Conservation (phyloP, 37 sponge, comb jelly and placozoan genomes). For the Trichoplax adhaerens region DNA sequence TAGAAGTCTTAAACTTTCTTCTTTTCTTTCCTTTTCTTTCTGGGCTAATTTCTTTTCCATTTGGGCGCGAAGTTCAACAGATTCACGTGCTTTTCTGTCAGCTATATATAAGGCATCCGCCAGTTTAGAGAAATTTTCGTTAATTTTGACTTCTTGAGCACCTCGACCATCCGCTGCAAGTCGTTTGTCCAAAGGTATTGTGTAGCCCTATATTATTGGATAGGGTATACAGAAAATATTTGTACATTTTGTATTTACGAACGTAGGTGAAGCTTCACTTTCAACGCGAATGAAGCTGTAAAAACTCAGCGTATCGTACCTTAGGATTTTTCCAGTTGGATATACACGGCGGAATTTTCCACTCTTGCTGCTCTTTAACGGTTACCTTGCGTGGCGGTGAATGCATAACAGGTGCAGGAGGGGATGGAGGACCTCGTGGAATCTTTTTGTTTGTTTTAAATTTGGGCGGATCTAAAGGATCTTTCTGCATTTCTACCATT, state of each 20-base stretch:
- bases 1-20: slow-evolving; percentile 56
- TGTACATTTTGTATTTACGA: not conserved
- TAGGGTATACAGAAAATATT: not conserved
- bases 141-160: slow-evolving; percentile 71
- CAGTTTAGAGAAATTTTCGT: slow-evolving; percentile 98
- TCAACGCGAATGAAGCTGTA: not conserved
- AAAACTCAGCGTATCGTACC: not conserved
- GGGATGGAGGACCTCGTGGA: slow-evolving; percentile 92
- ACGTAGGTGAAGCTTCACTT: not conserved
- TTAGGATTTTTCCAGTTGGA: slow-evolving; percentile 96
- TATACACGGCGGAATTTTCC: slow-evolving; percentile 98
- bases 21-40: slow-evolving; percentile 74
- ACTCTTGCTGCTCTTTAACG: slow-evolving; percentile 96
- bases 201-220: slow-evolving; percentile 47
- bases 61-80: slow-evolving; percentile 59
- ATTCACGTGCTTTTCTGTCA: slow-evolving; percentile 90
- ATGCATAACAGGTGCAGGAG: slow-evolving; percentile 93
- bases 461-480: slow-evolving; percentile 87
- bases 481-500: slow-evolving; percentile 94
- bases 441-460: slow-evolving; percentile 90
- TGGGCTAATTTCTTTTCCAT: slow-evolving; percentile 79
- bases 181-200: slow-evolving; percentile 95
- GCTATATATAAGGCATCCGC: slow-evolving; percentile 95
- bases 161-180: slow-evolving; percentile 96
- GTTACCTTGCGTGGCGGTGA: slow-evolving; percentile 90